A percentile compares a stretch with the other conserved stretches of the same genome.
phyloP scores from a whole-genome alignment of 2,797 vertebrate species.

The Bufotes viridis region DNA sequence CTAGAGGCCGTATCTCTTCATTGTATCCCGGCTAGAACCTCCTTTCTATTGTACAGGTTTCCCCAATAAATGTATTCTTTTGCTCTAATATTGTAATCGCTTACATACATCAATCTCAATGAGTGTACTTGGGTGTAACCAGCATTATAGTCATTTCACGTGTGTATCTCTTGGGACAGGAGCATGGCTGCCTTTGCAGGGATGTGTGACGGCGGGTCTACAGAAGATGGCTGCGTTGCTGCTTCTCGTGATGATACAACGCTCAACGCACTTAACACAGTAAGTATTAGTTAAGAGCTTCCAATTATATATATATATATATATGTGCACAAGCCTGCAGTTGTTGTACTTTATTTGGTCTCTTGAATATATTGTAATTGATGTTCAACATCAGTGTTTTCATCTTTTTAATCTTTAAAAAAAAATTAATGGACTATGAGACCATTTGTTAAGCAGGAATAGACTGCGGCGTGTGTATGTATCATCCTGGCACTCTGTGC shows the following conservation, averaged over 20 bases:
- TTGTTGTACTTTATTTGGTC: too few relatives aligned
- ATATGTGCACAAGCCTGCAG: too few relatives aligned
- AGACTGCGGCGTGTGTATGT: background rate
- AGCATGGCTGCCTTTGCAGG: constrained; percentile 99
- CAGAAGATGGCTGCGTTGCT: constrained; percentile 95
- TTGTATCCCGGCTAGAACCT: too few relatives aligned
- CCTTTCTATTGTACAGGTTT: too few relatives aligned
- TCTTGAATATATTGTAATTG: too few relatives aligned
- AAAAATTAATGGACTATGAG: background rate
- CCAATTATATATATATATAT: background rate
- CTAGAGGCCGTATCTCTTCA: too few relatives aligned
- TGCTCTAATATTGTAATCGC: too few relatives aligned
- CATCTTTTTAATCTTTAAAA: background rate
- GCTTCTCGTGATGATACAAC: constrained; percentile 98
- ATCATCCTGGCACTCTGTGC: background rate
- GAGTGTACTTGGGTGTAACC: too few relatives aligned
- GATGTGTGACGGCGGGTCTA: constrained; percentile 98
- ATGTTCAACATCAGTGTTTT: background rate
- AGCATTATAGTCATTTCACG: too few relatives aligned
- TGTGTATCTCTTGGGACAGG: constrained; percentile 73
- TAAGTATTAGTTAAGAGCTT: constrained; percentile 73
- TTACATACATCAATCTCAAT: too few relatives aligned
- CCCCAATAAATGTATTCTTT: too few relatives aligned
- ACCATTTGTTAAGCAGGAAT: background rate
- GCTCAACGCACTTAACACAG: constrained; percentile 97